Evolutionary conservation across 2,888 invertebrate genomes (phyloP), one percentile per base, ranked within the genome.

Genomic region (Vesta saturnalis): DNA sequence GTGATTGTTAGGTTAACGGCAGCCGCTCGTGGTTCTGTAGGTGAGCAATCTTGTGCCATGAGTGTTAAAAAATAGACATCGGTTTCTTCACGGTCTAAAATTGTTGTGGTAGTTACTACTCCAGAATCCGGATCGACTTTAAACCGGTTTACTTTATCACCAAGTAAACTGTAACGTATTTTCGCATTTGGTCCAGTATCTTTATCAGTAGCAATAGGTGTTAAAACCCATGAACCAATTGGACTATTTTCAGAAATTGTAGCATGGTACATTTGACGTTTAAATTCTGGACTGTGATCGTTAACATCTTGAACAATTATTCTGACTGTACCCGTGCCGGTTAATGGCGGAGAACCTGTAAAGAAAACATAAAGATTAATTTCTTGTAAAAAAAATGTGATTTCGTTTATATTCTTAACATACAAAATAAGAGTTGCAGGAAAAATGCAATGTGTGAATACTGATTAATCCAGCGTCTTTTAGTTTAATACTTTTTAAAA

Each of bases 221-320:
- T 89, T 6, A 94, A 86, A 1, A 97, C 93, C 78, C 90, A 87
- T 0, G 94, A 92, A 21, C 93, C 94, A 14, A 90, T 83, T 1
- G 93, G 90, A 60, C 92, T 85, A 83, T 97, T 97, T 86, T 98
- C 98, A 73, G 89, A 86, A 0, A 97, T 91, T 57, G 85, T 87
- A 0, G 93, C 92, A 74, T 89, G 89, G 81, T 96, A 96, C 63
- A 91, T 91, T 79, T 93, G 92, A 61, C 92, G 87, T 77, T 91
- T 91, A 83, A 97, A 97, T 77, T 92, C 91, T 0, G 97, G 97
- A 74, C 91, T 91, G 82, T 97, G 95, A 82, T 97, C 97, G 83
- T 97, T 97, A 65, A 95, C 93, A 83, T 98, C 98, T 85, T 95
- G 93, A 8, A 98, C 96, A 61, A 94, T 87, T 67, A 98, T 92